These are phyloP conservation scores for Regulus satrapa DNA, from an alignment of 2,113 vertebrate genomes.

Conservation along the genomic window DNA sequence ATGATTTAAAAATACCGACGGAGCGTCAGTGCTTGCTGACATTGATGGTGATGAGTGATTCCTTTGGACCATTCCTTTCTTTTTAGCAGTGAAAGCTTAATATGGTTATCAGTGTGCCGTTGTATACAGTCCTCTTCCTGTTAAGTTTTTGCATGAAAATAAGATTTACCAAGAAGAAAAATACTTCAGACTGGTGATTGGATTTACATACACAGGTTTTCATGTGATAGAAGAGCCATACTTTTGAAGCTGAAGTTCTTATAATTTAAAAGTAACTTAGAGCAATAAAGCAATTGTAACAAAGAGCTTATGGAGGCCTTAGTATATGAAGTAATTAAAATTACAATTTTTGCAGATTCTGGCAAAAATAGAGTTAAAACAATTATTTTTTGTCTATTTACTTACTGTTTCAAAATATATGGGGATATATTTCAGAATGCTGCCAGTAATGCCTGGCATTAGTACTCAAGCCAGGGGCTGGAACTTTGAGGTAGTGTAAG, in stretches of 20 bases:
- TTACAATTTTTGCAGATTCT: background rate
- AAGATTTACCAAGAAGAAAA: background rate
- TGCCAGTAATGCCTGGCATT: background rate
- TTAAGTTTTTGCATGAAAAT: background rate
- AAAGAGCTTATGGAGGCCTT: background rate
- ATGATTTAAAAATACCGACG: background rate
- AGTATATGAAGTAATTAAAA: background rate
- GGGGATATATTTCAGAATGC: background rate
- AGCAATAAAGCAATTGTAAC: background rate
- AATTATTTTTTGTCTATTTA: background rate
- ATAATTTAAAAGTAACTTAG: background rate
- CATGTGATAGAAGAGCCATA: background rate
- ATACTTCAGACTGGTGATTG: fast-evolving
- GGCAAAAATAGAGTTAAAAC: background rate
- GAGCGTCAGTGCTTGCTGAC: background rate
- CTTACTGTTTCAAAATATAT: background rate
- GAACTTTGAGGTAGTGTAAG: background rate
- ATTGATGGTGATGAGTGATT: background rate
- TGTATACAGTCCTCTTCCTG: background rate
- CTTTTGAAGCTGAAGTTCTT: background rate
- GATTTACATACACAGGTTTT: background rate
- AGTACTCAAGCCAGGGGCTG: background rate
- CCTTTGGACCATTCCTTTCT: background rate
- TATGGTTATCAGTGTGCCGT: background rate
- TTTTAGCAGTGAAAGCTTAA: background rate